phyloP scores from a whole-genome alignment of 2,113 vertebrate species.

The Cygnus atratus region DNA sequence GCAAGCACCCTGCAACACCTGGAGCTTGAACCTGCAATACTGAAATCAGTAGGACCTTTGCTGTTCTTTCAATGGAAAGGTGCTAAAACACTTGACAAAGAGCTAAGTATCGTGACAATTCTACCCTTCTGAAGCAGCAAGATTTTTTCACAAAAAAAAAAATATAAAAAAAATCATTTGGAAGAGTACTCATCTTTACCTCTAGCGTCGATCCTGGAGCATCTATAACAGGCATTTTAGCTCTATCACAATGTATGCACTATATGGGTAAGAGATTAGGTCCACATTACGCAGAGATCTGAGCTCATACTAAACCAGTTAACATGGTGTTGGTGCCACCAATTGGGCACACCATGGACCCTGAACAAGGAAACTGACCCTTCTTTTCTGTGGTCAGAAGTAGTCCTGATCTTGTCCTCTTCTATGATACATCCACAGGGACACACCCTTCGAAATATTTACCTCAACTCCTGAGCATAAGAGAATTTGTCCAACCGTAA shows the following conservation, averaged over 20 bases:
- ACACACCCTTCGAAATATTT: not conserved
- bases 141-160: not conserved
- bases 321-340: not conserved
- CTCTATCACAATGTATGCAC: fast-evolving
- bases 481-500: not conserved
- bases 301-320: not conserved
- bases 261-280: not conserved
- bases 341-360: fast-evolving
- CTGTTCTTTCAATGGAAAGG: not conserved
- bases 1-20: not conserved
- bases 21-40: not conserved
- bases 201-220: not conserved
- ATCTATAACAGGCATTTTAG: not conserved
- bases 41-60: not conserved
- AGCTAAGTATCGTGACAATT: not conserved
- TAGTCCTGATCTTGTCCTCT: not conserved
- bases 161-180: not conserved
- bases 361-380: not conserved
- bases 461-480: not conserved
- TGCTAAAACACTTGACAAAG: not conserved
- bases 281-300: not conserved
- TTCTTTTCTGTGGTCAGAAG: not conserved
- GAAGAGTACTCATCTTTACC: not conserved
- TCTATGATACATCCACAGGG: not conserved
- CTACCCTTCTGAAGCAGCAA: not conserved